phyloP scores from a whole-genome alignment of 2,888 invertebrate genomes.

The Cristatella mucedo region DNA sequence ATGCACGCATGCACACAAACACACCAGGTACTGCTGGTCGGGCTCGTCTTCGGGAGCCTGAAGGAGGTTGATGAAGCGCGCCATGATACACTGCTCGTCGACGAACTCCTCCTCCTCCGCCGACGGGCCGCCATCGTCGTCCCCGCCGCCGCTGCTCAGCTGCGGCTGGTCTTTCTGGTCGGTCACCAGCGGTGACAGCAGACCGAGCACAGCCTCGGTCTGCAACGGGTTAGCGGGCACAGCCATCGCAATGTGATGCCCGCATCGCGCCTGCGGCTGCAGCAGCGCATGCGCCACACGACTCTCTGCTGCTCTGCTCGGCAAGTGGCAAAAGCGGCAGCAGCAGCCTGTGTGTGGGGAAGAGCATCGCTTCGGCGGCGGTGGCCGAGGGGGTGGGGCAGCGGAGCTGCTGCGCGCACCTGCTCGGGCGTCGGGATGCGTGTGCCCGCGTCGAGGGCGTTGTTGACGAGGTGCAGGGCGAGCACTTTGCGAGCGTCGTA shows the following conservation, averaged over 20 bases:
- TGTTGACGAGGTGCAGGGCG: constrained; percentile 71
- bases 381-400: no score
- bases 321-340: no score
- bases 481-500: constrained; percentile 65
- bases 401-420: no score
- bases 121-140: no score
- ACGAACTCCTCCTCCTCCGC: constrained; percentile 78
- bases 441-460: constrained; percentile 76
- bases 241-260: no score
- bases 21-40: constrained; percentile 46
- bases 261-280: no score
- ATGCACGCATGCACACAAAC: constrained; percentile 10
- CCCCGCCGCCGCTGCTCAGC: no score
- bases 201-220: constrained; percentile 58
- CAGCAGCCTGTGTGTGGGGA: no score
- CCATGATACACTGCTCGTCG: constrained; percentile 80
- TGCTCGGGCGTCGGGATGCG: constrained; percentile 71
- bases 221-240: constrained; percentile 30
- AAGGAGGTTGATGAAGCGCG: constrained; percentile 44
- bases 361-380: no score
- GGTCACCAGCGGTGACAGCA: constrained; percentile 68
- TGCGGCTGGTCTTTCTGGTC: constrained; percentile 44
- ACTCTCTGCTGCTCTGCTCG: no score
- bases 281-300: no score
- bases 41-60: constrained; percentile 37